Base-by-base conservation (phyloP, 1,140 invertebrate species). In the Holotrichia oblita region DNA sequence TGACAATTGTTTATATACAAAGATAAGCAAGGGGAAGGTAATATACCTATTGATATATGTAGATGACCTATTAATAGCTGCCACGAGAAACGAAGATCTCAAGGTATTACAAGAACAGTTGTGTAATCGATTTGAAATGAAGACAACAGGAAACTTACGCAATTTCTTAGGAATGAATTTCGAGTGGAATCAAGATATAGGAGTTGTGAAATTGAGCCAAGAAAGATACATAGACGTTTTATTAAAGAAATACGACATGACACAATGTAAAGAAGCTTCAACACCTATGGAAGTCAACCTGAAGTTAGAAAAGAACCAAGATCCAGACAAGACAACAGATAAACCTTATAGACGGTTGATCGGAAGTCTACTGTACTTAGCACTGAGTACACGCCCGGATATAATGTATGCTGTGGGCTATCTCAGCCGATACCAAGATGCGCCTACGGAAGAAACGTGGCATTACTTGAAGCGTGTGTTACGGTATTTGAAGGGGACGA, bases 1-100 rank as follows among this genome's bases (percentile, higher is more conserved):
- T 12, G 73, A 75, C 40, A 14, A n/a, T n/a, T 75, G 73, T 22
- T 75, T 75, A 41, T 75, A 75, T 41, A 72, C 64, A 2, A 12
- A 40, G 3, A 12, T 14, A 75, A 40, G 3, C 12, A 40, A 75
- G 4, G 22, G 10, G 40, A 20, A 40, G 4, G 4, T 41, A 7
- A 20, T 55, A 55, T n/a, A n/a, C 12, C 12, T 55, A 55, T 20
- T 55, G 48, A 55, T 55, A 55, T 55, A n/a, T 55, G 48, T 55
- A 55, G 48, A 55, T 6, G 48, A 55, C 17, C 12, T 55, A 2
- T n/a, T 55, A n/a, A 55, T 55, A 2, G 48, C 12, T n/a, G 17
- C 3, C 1, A 55, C 12, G 17, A 7, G 48, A n/a, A 6, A n/a
- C 1, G 1, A 55, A 14, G 17, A 55, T n/a, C 12, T 55, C 17